Evolutionary conservation across 2,888 invertebrate genomes (phyloP), one percentile per base, ranked within the genome.

Genomic region (Lasioglossum vierecki): DNA sequence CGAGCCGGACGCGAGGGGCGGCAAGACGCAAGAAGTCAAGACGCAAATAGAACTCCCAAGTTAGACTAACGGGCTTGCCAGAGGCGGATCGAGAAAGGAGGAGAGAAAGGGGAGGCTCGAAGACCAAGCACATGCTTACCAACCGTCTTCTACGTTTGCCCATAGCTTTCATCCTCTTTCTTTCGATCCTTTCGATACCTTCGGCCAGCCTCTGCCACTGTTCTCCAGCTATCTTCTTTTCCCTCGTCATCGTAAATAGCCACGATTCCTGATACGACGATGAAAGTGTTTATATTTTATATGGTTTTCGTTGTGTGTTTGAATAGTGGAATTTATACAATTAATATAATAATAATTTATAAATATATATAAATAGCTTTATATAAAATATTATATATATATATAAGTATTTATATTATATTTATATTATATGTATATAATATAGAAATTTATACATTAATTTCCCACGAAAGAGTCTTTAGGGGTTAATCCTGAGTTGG

Each of bases 1-100:
- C 83, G 85, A 80, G 80, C 79, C 66, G 76, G 77, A 30, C 66
- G 41, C 70, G 68, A 68, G 76, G 81, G 85, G 85, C 82, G 91
- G 89, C 89, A 88, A 92, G 93, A 93, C 92, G 92, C 92, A 93
- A 93, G 93, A 93, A 94, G 93, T 94, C 93, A 92, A 93, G 95
- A 94, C 95, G 93, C 91, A 95, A 95, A 95, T 95, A 95, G 95
- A 94, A 93, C 93, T 93, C 95, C 94, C 93, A 95, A 95, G 90
- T 95, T 95, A 95, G 95, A 94, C 95, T 94, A 95, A 95, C 94
- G 92, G 92, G 92, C 91, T 92, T 92, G 92, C 91, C 89, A 88
- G 84, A 84, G 89, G 89, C 92, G 88, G 79, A 89, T 88, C 89
- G 85, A 77, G 83, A 79, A 83, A 81, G 71, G 79, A 44, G 79